Percentiles rank a stretch among this genome's conserved stretches.
phyloP scores from a whole-genome alignment of 1,140 invertebrate genomes.

The Phymastichus coffea region DNA sequence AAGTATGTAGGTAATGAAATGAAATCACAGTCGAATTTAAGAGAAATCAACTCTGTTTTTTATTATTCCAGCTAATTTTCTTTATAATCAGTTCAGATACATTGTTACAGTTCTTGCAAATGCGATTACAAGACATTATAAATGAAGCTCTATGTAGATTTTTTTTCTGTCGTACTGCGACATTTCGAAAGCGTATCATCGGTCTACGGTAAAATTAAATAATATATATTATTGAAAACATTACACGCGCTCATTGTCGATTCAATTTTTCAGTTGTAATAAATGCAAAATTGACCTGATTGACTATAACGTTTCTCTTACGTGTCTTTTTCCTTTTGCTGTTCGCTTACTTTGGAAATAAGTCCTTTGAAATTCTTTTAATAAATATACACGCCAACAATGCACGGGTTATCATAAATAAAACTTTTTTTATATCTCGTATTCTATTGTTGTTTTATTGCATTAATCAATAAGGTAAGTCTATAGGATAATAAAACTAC shows the following conservation, averaged over 20 bases:
- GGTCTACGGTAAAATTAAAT: no score
- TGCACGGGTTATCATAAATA: conserved; percentile 48
- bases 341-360: background rate
- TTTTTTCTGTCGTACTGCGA: background rate
- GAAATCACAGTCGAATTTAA: background rate
- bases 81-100: conserved; percentile 29
- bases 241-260: background rate
- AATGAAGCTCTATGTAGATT: conserved; percentile 13
- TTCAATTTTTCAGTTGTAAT: background rate
- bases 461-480: no score
- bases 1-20: no score
- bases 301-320: conserved; percentile 18
- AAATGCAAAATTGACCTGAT: conserved; percentile 26
- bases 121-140: conserved; percentile 20
- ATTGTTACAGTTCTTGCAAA: conserved; percentile 21
- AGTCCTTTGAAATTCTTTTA: conserved; percentile 29
- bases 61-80: conserved; percentile 23
- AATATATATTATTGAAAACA: conserved; percentile 3
- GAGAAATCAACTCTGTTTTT: conserved; percentile 25
- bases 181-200: background rate
- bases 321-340: background rate
- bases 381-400: conserved; percentile 47
- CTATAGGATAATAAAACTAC: conserved; percentile 9
- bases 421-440: conserved; percentile 35
- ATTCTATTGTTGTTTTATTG: background rate